Base-by-base conservation (phyloP, 2,797 vertebrate genomes). In the Hylomyscus alleni region DNA sequence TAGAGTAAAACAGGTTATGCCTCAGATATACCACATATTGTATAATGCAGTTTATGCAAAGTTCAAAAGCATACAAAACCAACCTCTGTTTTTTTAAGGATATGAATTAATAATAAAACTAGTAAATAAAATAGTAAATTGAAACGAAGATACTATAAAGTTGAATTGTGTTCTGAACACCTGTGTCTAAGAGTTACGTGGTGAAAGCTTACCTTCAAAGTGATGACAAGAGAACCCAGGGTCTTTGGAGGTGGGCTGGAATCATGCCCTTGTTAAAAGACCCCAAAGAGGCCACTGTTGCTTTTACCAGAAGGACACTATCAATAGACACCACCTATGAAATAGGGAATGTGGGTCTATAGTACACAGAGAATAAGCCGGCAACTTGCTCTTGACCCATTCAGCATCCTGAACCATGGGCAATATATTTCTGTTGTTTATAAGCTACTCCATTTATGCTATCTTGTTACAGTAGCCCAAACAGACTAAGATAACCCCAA, bases 31-130 rank as follows among this genome's bases (percentile, higher is more conserved):
- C 6, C 29, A 92, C 15, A 78, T 20, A 50, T 10, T 73, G 1
- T 29, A 10, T 40, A 89, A 91, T 86, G 24, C 83, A 72, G 1
- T 89, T 90, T 54, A 56, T 40, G 58, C 50, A 65, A 92, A 34
- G 26, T n/a, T 86, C 31, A 94, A 94, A 96, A 86, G 29, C 13
- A 85, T 40, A 40, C 10, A 92, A 91, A 95, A 69, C 40, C 87
- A 77, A 96, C 72, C 52, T 47, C 3, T 44, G 52, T 65, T 87
- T 12, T 12, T 56, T 95, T 91, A 93, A 82, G 10, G 10, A 94
- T 91, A 69, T 37, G 40, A 84, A 72, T 58, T 34, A 75, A 50
- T 54, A 92, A 62, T 22, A 69, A 58, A 90, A 24, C 8, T 50
- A 47, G n/a, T n/a, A n/a, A n/a, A n/a, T n/a, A n/a, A n/a, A n/a